A percentile compares a stretch with the other conserved stretches of the same genome.
phyloP scores from a whole-genome alignment of 92 coral and sea anemone genomes.

The Zoanthus gigantus region DNA sequence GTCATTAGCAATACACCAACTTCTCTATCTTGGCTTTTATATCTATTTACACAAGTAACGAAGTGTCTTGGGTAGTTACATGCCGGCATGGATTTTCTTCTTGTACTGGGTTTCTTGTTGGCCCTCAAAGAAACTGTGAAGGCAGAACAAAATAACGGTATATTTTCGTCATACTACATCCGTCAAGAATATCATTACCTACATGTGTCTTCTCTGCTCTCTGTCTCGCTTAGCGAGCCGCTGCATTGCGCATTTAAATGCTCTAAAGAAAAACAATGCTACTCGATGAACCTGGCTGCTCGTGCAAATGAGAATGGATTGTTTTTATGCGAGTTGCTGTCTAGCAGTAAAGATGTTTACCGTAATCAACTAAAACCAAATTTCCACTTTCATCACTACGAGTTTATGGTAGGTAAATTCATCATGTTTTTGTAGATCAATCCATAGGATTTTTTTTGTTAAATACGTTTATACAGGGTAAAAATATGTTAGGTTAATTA shows the following conservation, averaged over 20 bases:
- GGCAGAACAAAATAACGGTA: neutral
- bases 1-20: no score
- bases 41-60: neutral
- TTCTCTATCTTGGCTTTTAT: no score
- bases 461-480: no score
- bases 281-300: conserved; percentile 11
- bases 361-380: neutral
- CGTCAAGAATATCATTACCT: conserved; percentile 4
- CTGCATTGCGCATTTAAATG: conserved; percentile 27
- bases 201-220: neutral
- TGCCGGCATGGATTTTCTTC: neutral
- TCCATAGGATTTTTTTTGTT: no score
- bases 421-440: neutral
- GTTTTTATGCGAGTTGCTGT: neutral
- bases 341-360: neutral
- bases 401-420: conserved; percentile 17
- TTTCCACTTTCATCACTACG: neutral
- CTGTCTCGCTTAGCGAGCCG: conserved; percentile 6
- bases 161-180: neutral
- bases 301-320: neutral
- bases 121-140: neutral
- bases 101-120: neutral
- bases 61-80: neutral
- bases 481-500: no score
- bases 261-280: neutral